phyloP scores from a whole-genome alignment of 2,888 invertebrate species.

The Plebejus argus region DNA sequence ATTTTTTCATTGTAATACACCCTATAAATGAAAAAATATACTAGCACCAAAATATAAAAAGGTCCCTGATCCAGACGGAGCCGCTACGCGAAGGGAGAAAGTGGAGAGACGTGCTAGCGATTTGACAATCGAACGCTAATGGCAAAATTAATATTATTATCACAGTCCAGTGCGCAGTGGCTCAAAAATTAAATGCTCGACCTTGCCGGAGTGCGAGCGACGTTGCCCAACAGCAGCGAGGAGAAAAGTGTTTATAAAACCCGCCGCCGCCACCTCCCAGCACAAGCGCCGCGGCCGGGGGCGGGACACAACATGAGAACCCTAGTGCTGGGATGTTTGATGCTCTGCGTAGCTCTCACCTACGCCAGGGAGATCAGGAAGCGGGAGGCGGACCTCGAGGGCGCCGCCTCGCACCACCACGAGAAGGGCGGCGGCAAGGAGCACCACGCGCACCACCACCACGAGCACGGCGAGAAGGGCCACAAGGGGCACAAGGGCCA shows the following conservation, averaged over 20 bases:
- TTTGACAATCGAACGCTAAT: slow-evolving; percentile 22
- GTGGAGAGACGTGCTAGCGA: neutral
- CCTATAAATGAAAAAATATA: neutral
- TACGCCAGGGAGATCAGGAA: slow-evolving; percentile 66
- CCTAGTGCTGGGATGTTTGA: slow-evolving; percentile 50
- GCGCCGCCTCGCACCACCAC: slow-evolving; percentile 68
- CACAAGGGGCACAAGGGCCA: slow-evolving; percentile 86
- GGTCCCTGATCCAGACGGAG: neutral
- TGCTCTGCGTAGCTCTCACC: slow-evolving; percentile 68
- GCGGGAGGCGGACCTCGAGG: slow-evolving; percentile 75
- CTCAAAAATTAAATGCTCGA: slow-evolving; percentile 49
- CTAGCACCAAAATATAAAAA: neutral
- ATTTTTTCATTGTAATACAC: neutral
- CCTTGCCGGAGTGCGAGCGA: slow-evolving; percentile 40
- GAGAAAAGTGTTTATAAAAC: slow-evolving; percentile 77
- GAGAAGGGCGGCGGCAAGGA: slow-evolving; percentile 83
- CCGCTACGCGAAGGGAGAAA: neutral
- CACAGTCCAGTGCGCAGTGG: neutral
- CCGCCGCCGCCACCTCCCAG: neutral
- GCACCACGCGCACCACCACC: slow-evolving; percentile 83
- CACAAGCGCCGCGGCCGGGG: neutral
- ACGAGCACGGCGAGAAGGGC: slow-evolving; percentile 84
- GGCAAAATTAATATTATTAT: slow-evolving; percentile 1
- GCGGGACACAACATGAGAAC: slow-evolving; percentile 1
- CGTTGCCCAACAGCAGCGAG: slow-evolving; percentile 61